Conservation (phyloP, 1,140 invertebrate genomes). For the Rhagoletis pomonella region DNA sequence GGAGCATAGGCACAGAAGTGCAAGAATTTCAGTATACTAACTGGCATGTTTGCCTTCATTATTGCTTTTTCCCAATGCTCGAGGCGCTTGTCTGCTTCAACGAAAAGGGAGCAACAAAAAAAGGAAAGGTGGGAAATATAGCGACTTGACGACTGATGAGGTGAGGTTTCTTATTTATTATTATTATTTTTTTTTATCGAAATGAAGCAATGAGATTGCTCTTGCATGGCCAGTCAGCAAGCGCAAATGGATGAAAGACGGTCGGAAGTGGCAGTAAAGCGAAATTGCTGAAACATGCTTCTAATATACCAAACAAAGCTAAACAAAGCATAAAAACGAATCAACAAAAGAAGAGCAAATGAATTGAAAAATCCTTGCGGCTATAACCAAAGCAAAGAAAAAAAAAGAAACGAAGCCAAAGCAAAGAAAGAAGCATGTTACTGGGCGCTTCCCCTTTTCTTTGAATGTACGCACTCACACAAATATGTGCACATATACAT, state of each 20-base stretch:
- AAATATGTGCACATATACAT: background rate
- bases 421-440: conserved; percentile 24
- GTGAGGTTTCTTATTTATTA: background rate
- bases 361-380: conserved; percentile 34
- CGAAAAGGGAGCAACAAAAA: background rate
- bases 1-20: background rate
- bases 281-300: conserved; percentile 1
- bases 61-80: conserved; percentile 44
- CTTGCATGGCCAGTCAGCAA: background rate
- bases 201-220: background rate
- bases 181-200: background rate
- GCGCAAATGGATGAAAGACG: background rate
- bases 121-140: conserved; percentile 16
- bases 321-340: background rate
- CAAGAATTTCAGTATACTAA: background rate
- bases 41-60: conserved; percentile 3
- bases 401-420: background rate
- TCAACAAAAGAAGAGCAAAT: conserved; percentile 3
- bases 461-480: background rate
- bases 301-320: background rate
- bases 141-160: background rate
- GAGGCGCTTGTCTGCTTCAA: conserved; percentile 6
- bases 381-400: conserved; percentile 11
- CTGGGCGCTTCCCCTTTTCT: conserved; percentile 40
- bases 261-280: background rate